Conservation (phyloP, 2,113 vertebrate genomes). For the Delphinus delphis region DNA sequence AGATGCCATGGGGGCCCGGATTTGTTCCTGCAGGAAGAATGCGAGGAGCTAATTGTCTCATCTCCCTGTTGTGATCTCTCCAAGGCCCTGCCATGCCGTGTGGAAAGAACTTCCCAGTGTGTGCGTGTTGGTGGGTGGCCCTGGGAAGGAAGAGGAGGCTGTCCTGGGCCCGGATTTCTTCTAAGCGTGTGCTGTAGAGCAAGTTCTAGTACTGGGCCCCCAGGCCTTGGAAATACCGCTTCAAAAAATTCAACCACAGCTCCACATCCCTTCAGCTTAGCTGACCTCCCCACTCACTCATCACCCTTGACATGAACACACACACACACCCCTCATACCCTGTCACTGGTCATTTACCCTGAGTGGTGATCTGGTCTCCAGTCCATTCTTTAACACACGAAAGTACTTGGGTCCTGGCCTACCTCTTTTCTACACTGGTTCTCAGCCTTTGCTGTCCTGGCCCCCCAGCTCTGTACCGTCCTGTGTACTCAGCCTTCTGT, state of each 20-base stretch:
- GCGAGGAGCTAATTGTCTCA: constrained; percentile 63
- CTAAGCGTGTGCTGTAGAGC: constrained; percentile 31
- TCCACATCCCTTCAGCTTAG: neutral
- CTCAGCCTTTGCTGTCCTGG: neutral
- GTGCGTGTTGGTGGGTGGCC: constrained; percentile 49
- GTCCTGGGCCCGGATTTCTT: constrained; percentile 54
- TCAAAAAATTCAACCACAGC: neutral
- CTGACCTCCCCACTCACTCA: neutral
- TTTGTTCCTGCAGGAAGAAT: constrained; percentile 59
- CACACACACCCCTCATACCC: no score
- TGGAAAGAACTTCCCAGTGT: constrained; percentile 50
- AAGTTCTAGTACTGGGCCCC: neutral
- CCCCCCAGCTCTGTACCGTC: neutral
- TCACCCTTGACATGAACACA: neutral
- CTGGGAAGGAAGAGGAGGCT: constrained; percentile 11
- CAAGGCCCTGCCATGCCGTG: constrained; percentile 38
- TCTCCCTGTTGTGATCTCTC: constrained; percentile 54
- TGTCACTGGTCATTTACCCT: neutral
- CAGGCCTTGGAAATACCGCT: neutral
- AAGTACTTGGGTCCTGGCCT: neutral
- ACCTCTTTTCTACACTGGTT: neutral
- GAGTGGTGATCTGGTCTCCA: neutral
- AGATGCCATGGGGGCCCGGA: constrained; percentile 62
- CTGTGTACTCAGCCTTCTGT: neutral
- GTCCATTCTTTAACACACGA: neutral